phyloP scores from a whole-genome alignment of 2,888 invertebrate genomes.

The Lottia scabra region DNA sequence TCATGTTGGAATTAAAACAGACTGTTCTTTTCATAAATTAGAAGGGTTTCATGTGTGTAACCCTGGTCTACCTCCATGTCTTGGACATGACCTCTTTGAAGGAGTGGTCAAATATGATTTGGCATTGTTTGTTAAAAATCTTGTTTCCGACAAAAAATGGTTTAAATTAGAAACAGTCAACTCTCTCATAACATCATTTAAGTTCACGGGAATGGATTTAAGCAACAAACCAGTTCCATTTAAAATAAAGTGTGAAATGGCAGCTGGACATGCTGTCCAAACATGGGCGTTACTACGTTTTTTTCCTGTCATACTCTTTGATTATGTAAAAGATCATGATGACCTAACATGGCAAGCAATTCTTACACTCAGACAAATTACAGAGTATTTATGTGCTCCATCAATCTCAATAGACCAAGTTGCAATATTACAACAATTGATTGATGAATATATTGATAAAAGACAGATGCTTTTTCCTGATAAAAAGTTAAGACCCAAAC shows the following conservation, averaged over 20 bases:
- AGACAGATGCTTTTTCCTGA: neutral
- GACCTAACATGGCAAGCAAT: neutral
- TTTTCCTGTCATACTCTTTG: neutral
- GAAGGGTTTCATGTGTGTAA: neutral
- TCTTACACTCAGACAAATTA: neutral
- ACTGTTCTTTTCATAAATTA: neutral
- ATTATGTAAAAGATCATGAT: neutral
- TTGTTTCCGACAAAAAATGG: neutral
- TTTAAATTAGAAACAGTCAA: neutral
- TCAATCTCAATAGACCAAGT: neutral
- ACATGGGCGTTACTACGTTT: neutral
- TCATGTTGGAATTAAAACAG: neutral
- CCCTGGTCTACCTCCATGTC: neutral
- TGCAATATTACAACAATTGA: neutral
- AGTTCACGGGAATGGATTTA: neutral
- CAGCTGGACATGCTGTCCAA: constrained; percentile 1
- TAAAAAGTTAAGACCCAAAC: constrained; percentile 1
- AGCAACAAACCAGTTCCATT: neutral
- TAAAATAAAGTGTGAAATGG: neutral
- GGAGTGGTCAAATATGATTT: neutral
- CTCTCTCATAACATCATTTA: neutral
- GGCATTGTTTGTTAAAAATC: neutral
- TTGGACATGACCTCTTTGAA: neutral
- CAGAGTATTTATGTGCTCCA: neutral
- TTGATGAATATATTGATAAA: neutral